These are phyloP conservation scores for Corydoras maculifer DNA, from an alignment of 2,113 vertebrate species.

Conservation along the genomic window DNA sequence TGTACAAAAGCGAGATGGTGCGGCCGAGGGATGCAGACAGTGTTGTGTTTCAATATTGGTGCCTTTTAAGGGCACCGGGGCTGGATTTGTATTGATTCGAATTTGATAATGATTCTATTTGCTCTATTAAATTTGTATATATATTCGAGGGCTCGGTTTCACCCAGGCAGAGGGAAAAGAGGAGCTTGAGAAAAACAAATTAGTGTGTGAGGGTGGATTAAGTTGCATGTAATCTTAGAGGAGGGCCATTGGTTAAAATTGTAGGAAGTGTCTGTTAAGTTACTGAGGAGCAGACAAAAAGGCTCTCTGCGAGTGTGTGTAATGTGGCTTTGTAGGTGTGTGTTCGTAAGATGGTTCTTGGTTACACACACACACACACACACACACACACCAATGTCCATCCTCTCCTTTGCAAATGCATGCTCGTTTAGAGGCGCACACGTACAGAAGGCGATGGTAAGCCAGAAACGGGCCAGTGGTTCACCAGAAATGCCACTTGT, in stretches of 20 bases:
- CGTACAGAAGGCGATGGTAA: constrained; percentile 7
- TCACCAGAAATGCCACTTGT: constrained; percentile 59
- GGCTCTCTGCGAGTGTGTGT: constrained; percentile 31
- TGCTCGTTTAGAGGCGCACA: constrained; percentile 1
- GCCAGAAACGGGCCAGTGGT: constrained; percentile 37
- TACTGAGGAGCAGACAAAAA: constrained; percentile 52
- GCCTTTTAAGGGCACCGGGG: constrained; percentile 63
- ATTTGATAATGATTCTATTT: constrained; percentile 79
- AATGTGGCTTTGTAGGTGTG: constrained; percentile 12
- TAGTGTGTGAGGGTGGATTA: constrained; percentile 67
- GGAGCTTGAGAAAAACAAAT: constrained; percentile 67
- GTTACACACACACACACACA: no score
- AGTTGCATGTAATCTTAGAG: constrained; percentile 71
- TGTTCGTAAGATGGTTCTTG: background rate
- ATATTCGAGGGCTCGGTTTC: constrained; percentile 64
- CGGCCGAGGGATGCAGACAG: constrained; percentile 52
- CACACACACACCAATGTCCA: constrained; percentile 16
- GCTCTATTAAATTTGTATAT: constrained; percentile 72
- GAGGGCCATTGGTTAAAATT: constrained; percentile 52
- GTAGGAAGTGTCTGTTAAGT: constrained; percentile 61
- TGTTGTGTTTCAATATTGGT: constrained; percentile 72
- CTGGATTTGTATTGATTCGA: constrained; percentile 73
- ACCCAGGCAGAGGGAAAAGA: constrained; percentile 55
- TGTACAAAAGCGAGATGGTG: constrained; percentile 58
- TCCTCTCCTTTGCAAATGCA: constrained; percentile 18